Conservation (phyloP, 2,797 vertebrate species). For the Sebastes kiyomatsui region DNA sequence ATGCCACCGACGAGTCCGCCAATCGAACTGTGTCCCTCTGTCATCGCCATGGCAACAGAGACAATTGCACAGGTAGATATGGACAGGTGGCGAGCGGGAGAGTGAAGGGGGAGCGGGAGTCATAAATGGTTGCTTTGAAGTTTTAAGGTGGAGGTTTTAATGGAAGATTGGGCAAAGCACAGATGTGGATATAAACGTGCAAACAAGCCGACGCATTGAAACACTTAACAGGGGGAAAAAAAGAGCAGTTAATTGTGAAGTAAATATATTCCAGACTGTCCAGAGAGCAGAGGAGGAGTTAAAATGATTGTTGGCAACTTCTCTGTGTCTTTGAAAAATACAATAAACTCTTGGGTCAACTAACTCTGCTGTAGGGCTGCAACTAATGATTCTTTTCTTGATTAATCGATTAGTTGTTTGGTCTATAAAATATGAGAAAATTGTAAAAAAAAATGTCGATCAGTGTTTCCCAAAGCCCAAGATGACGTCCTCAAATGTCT, state of each 20-base stretch:
- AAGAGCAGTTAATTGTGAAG: not conserved
- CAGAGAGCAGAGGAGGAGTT: not conserved
- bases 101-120: not conserved
- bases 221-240: not conserved
- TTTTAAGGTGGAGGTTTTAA: constrained; percentile 4
- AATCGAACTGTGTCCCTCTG: constrained; percentile 72
- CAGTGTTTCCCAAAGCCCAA: too few species aligned
- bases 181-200: not conserved
- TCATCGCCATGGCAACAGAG: constrained; percentile 72
- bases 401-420: too few species aligned
- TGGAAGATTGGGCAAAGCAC: not conserved
- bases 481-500: too few species aligned
- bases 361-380: too few species aligned
- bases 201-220: not conserved
- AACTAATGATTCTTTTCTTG: too few species aligned
- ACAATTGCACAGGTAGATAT: constrained; percentile 84
- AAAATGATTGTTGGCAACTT: not conserved
- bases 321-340: too few species aligned
- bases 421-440: too few species aligned
- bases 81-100: not conserved
- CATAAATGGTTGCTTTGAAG: constrained; percentile 30
- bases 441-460: too few species aligned
- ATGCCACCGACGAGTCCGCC: constrained; percentile 68
- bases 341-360: too few species aligned
- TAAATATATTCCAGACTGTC: not conserved